Evolutionary conservation across 1,140 invertebrate genomes (phyloP).

Genomic region (Lordiphosa collinella): DNA sequence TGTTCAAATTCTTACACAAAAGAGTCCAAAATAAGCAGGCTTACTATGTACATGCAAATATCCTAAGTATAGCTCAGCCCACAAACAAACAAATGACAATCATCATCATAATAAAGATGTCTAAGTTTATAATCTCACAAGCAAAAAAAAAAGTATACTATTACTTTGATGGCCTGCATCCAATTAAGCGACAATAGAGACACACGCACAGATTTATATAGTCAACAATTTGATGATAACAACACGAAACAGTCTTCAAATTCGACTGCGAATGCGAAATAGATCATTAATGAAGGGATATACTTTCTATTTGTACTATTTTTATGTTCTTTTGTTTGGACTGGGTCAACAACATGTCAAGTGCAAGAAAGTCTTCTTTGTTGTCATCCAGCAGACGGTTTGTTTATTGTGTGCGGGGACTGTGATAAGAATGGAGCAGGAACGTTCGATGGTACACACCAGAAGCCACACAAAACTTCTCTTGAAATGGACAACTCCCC

Average conservation of each 20-base stretch:
- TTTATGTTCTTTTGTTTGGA: constrained; percentile 23
- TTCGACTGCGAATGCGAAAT: too few relatives aligned
- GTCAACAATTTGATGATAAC: background rate
- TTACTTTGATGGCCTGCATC: constrained; percentile 9
- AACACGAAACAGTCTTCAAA: too few relatives aligned
- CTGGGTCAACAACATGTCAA: constrained; percentile 75
- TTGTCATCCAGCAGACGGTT: constrained; percentile 7
- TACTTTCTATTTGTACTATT: constrained; percentile 49
- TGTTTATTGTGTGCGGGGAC: constrained; percentile 15
- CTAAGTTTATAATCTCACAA: too few relatives aligned
- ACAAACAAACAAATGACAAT: background rate
- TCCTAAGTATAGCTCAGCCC: background rate
- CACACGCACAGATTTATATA: constrained; percentile 15
- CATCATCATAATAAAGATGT: constrained; percentile 22
- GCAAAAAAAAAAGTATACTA: too few relatives aligned
- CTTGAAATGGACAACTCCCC: too few relatives aligned
- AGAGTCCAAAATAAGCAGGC: background rate
- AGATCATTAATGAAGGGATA: background rate
- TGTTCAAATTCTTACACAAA: constrained; percentile 1
- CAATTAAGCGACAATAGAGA: constrained; percentile 47
- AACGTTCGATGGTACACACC: too few relatives aligned
- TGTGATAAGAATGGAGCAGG: constrained; percentile 5
- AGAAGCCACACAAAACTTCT: too few relatives aligned
- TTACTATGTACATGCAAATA: background rate
- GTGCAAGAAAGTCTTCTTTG: constrained; percentile 30